Conservation (phyloP, 2,888 invertebrate species). For the Napeogenes sylphis region DNA sequence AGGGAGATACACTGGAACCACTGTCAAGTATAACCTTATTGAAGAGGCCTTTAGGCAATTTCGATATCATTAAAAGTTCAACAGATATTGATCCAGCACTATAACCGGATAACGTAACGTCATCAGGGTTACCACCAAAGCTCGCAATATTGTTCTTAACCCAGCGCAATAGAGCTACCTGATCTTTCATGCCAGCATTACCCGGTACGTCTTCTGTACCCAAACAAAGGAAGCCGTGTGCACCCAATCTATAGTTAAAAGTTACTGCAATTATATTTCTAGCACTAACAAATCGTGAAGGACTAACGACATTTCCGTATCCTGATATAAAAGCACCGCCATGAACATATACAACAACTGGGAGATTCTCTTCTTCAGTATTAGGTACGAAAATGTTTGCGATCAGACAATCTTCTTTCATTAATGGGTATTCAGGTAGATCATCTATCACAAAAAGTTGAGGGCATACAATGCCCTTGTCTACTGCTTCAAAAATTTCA, state of each 20-base stretch:
- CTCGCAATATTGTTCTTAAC: conserved; percentile 41
- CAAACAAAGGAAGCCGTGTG: conserved; percentile 38
- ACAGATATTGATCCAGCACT: conserved; percentile 53
- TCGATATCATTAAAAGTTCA: conserved; percentile 50
- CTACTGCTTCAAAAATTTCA: conserved; percentile 39
- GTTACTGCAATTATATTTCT: conserved; percentile 46
- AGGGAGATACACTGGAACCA: conserved; percentile 28
- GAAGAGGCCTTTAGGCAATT: conserved; percentile 34
- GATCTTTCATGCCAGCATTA: conserved; percentile 47
- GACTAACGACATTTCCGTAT: conserved; percentile 38
- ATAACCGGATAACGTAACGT: conserved; percentile 45
- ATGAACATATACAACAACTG: conserved; percentile 61
- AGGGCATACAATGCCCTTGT: conserved; percentile 40
- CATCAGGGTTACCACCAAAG: conserved; percentile 46
- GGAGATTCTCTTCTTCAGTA: conserved; percentile 32
- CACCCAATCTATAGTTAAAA: conserved; percentile 53
- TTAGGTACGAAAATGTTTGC: conserved; percentile 38
- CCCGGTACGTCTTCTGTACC: conserved; percentile 42
- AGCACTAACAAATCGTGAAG: conserved; percentile 38
- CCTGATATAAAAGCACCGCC: conserved; percentile 61
- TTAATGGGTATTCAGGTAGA: conserved; percentile 8
- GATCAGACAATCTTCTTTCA: conserved; percentile 36
- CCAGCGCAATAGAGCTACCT: conserved; percentile 43
- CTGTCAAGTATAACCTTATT: conserved; percentile 34
- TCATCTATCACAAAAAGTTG: conserved; percentile 26